Conservation (phyloP, 1,140 invertebrate genomes). For the Drosophila sucinea region DNA sequence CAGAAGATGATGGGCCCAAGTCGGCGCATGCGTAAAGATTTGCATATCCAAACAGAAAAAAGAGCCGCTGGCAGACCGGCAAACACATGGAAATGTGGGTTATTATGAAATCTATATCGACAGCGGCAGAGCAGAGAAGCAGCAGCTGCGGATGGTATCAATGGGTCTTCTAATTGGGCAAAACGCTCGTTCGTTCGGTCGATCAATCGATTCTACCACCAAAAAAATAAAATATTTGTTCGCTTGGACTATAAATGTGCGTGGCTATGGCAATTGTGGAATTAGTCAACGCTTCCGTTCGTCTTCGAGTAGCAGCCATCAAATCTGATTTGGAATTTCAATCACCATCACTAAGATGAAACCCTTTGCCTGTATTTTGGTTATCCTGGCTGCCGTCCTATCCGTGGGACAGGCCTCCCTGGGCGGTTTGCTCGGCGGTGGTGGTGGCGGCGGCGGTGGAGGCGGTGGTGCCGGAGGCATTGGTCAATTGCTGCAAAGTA, state of each 20-base stretch:
- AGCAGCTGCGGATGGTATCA: conserved; percentile 13
- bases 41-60: conserved; percentile 65
- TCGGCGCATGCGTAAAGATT: conserved; percentile 69
- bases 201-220: conserved; percentile 17
- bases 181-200: conserved; percentile 19
- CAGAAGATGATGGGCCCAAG: conserved; percentile 17
- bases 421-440: conserved; percentile 35
- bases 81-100: conserved; percentile 58
- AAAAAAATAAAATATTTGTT: conserved; percentile 19
- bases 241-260: conserved; percentile 60
- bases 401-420: conserved; percentile 59
- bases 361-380: conserved; percentile 70
- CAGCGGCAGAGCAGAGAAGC: conserved; percentile 13
- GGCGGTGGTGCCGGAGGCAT: conserved; percentile 28
- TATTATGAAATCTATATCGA: conserved; percentile 58
- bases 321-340: background rate
- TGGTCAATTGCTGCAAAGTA: conserved; percentile 3
- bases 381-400: conserved; percentile 64
- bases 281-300: conserved; percentile 68
- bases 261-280: conserved; percentile 27
- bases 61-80: conserved; percentile 38
- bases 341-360: conserved; percentile 51
- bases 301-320: conserved; percentile 49
- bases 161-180: conserved; percentile 56
- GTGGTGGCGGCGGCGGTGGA: conserved; percentile 31